phyloP scores from a whole-genome alignment of 2,797 vertebrate species.

The Ciconia nigra region DNA sequence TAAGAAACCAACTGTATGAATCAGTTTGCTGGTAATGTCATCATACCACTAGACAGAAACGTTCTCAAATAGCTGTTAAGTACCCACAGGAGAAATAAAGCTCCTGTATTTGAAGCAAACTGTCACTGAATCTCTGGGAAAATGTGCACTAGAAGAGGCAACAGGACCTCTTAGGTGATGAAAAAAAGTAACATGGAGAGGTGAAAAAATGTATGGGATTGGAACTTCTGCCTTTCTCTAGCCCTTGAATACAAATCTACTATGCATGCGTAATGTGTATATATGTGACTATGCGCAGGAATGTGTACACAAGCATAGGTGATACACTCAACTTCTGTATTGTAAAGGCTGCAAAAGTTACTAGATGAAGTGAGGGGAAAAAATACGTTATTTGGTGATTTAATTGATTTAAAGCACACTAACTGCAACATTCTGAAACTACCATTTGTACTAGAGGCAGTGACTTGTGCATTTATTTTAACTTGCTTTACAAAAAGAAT shows the following conservation, averaged over 20 bases:
- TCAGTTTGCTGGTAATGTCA: neutral
- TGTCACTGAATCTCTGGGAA: neutral
- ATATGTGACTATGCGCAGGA: neutral
- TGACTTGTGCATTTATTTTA: neutral
- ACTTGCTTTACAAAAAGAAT: neutral
- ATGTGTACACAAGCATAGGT: neutral
- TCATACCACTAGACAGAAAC: neutral
- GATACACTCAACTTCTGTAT: neutral
- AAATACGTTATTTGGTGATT: neutral
- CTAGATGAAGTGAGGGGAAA: neutral
- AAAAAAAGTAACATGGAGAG: neutral
- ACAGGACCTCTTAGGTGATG: neutral
- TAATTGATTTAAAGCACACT: neutral
- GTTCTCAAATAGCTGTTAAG: neutral
- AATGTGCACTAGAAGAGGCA: neutral
- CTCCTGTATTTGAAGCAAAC: neutral
- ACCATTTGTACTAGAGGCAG: neutral
- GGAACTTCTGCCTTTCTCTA: neutral
- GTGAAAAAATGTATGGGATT: neutral
- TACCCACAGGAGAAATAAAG: constrained; percentile 1
- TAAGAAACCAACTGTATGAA: neutral
- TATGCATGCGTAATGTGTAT: rapidly evolving
- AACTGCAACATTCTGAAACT: neutral
- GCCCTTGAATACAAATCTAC: neutral
- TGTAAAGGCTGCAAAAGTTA: neutral